Evolutionary conservation across 2,113 vertebrate genomes (phyloP), one percentile per base, ranked within the genome.

Genomic region (Paramormyrops kingsleyae): DNA sequence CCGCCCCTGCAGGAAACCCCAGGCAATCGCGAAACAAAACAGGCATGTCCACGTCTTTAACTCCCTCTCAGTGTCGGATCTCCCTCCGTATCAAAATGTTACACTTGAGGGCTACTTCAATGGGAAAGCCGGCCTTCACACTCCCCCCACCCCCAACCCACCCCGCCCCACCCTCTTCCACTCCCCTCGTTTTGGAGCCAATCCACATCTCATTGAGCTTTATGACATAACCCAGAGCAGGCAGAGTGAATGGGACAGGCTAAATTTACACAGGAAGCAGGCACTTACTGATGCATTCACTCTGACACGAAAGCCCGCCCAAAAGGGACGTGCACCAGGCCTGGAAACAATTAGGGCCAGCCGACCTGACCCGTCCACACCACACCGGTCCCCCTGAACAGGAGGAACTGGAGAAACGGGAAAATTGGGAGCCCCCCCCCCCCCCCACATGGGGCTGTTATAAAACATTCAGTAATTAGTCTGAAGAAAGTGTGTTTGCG

Each of bases 281-380:
- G 95, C 94, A 97, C 97, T 99, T 98, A 98, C 96, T 96, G 95
- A 94, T 94, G 96, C 96, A 95, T 97, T 97, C 95, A 96, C 96
- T 96, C 95, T 92, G 95, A 19, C 91, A 85, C 91, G 62, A 90
- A 91, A 90, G 93, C 66, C 49, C 52, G 83, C 52, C 83, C 80
- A 49, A 88, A 42, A 88, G 12, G 89, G 94, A 93, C 97, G 96
- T 95, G 94, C 92, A 96, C 95, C 96, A 95, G 97, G 97, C 98
- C 98, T 99, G 98, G 97, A 97, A 98, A 97, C 97, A 97, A 98
- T 99, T 98, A 97, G 93, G 94, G 93, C 95, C 96, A 93, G 97
- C 98, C 98, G 97, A 97, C 96, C 95, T 98, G 98, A 99, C 98
- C 97, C 95, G 96, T 96, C 94, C 95, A 97, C 97, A 95, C 97